A percentile compares a stretch with the other conserved stretches of the same genome.
phyloP scores from a whole-genome alignment of 2,113 vertebrate genomes.

The Synodontis membranacea region DNA sequence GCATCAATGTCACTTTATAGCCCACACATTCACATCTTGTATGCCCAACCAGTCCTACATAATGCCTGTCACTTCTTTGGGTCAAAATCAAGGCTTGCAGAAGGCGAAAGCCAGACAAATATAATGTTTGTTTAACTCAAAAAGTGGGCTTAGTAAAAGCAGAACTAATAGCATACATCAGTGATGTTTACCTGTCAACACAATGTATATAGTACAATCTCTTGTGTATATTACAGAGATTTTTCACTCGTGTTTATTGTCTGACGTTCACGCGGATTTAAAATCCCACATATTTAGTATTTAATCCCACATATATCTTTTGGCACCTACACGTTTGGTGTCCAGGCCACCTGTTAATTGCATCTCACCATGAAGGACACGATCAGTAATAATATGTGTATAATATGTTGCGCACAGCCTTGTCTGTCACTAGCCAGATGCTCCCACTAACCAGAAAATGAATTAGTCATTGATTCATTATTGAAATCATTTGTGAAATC shows the following conservation, averaged over 20 bases:
- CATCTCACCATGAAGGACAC: background rate
- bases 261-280: background rate
- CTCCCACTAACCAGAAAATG: background rate
- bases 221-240: background rate
- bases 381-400: background rate
- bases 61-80: no score
- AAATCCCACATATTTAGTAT: background rate
- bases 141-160: background rate
- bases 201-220: background rate
- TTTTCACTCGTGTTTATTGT: background rate
- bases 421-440: background rate
- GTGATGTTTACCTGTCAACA: background rate
- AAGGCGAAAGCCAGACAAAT: background rate
- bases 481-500: constrained; percentile 1
- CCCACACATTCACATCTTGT: no score
- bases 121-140: background rate
- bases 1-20: background rate
- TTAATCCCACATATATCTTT: background rate
- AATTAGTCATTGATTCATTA: background rate
- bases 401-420: background rate
- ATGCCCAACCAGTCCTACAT: no score
- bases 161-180: background rate
- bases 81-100: background rate
- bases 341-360: background rate
- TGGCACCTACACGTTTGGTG: background rate